Evolutionary conservation across 2,113 vertebrate species (phyloP).

Genomic region (Xyliphius kryptos): DNA sequence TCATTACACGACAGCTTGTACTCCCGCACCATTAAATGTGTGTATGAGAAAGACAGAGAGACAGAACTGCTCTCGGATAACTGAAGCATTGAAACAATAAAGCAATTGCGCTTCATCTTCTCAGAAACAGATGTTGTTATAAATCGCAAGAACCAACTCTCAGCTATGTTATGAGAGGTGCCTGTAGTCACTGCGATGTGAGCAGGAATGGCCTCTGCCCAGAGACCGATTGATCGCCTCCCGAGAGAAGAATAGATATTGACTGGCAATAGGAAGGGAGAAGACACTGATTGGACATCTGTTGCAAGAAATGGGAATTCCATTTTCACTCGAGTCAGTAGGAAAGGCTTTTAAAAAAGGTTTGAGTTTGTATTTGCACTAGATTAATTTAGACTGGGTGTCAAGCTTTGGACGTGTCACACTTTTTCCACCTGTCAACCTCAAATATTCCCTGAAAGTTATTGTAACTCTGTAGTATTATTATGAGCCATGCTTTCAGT

Average conservation of each 20-base stretch:
- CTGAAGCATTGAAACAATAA: conserved; percentile 40
- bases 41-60: conserved; percentile 2
- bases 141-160: conserved; percentile 13
- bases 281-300: conserved; percentile 32
- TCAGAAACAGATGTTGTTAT: conserved; percentile 26
- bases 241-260: conserved; percentile 28
- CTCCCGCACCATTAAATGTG: conserved; percentile 44
- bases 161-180: conserved; percentile 9
- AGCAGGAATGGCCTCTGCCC: conserved; percentile 12
- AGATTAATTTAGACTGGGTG: conserved; percentile 2
- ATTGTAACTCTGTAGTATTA: no score
- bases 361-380: not conserved
- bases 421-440: not conserved
- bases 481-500: not conserved
- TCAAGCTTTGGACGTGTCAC: not conserved
- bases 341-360: no score
- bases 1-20: conserved; percentile 44
- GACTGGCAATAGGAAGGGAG: conserved; percentile 22
- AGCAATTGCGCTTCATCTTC: conserved; percentile 25
- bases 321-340: no score
- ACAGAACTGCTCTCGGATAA: conserved; percentile 13
- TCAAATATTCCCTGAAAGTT: no score
- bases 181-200: conserved; percentile 1
- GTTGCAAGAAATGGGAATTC: conserved; percentile 19
- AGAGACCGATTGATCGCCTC: conserved; percentile 22